Base-by-base conservation (phyloP, 2,113 vertebrate species). In the Python bivittatus region DNA sequence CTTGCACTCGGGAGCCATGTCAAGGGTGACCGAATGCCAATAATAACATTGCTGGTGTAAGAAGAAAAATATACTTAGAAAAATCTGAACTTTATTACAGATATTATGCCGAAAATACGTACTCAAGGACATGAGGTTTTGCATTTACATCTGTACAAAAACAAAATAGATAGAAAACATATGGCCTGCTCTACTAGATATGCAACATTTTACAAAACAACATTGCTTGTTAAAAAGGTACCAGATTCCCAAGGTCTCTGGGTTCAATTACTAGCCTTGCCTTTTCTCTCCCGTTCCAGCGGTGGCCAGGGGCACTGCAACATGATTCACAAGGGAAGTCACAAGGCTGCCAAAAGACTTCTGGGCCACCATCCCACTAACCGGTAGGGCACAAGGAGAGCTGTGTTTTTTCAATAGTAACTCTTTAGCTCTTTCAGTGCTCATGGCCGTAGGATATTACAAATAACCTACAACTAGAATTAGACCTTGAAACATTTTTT, bases 71-170 rank as follows among this genome's bases (percentile, higher is more conserved):
- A 93, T 96, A 94, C 95, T 97, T 97, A 97, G 94, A 98, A 98
- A 98, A 98, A 96, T 97, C 97, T 94, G 90, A 96, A 92, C 96
- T 97, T 98, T 98, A 98, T 97, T 95, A 94, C 97, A 96, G 96
- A 96, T 96, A 96, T 96, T 96, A 97, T 97, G 97, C 91, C 95
- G 97, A 96, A 97, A 97, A 97, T 96, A 96, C 94, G 94, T 92
- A 93, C 96, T 95, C 92, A 64, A 94, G 96, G 96, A 95, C 96
- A 93, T 96, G 94, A 90, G 95, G 97, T 94, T 95, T 93, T 83
- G 91, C 95, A 94, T 91, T 97, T 96, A 97, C 96, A 96, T 94
- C 94, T 95, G 92, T 97, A 98, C 96, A 97, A 97, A 97, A 97
- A 94, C 79, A 87, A 84, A 91, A 61, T 33, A 90, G 90, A 95